Evolutionary conservation across 2,113 vertebrate genomes (phyloP).

Genomic region (Chloebia gouldiae): DNA sequence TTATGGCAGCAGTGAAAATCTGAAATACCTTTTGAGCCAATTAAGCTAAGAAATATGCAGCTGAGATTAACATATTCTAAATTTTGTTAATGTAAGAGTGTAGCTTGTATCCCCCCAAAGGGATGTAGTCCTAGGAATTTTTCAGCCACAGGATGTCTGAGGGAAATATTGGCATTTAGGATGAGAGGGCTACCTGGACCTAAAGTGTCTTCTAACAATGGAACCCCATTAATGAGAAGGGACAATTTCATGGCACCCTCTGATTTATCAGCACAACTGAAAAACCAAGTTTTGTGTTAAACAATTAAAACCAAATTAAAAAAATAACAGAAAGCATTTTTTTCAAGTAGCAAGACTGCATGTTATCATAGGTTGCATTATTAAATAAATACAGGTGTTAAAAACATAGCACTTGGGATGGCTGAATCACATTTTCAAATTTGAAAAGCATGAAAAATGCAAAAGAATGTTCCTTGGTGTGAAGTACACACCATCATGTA

Average conservation of each 20-base stretch:
- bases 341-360: background rate
- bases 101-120: background rate
- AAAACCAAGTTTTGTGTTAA: background rate
- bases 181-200: no score
- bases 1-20: background rate
- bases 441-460: background rate
- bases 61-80: background rate
- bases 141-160: background rate
- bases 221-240: background rate
- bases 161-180: background rate
- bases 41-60: background rate
- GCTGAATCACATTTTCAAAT: background rate
- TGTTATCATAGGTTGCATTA: background rate
- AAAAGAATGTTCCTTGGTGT: background rate
- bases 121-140: background rate
- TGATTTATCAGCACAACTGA: background rate
- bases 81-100: background rate
- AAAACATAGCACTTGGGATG: background rate
- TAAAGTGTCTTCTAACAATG: background rate
- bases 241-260: background rate
- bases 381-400: background rate
- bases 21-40: background rate
- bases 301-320: background rate
- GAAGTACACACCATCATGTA: background rate
- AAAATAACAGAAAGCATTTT: background rate